Conservation (phyloP, 2,797 vertebrate species). For the Clamator glandarius region DNA sequence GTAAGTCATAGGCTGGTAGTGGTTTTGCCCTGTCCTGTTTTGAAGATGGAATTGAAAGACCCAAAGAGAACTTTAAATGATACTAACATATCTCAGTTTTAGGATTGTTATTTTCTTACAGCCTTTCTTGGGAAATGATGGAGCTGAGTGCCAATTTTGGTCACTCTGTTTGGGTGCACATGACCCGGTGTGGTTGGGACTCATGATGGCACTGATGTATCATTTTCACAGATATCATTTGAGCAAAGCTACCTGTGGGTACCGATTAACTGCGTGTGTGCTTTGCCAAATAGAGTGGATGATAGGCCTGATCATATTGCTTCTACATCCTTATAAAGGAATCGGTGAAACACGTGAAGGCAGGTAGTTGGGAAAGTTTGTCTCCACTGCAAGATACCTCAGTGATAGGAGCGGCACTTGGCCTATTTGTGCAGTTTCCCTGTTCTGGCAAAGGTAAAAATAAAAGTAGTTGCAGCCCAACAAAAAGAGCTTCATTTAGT, state of each 20-base stretch:
- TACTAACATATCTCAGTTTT: neutral
- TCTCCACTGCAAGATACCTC: neutral
- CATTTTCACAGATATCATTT: neutral
- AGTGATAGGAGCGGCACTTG: neutral
- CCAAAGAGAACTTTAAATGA: neutral
- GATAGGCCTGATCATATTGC: neutral
- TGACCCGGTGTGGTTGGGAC: neutral
- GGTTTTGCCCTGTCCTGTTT: neutral
- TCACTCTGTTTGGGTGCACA: fast-evolving
- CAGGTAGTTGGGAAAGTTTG: neutral
- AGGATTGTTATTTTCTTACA: neutral
- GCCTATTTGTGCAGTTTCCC: neutral
- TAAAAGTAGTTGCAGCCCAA: neutral
- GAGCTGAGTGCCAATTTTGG: neutral
- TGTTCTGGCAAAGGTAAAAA: neutral
- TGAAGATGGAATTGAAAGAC: neutral
- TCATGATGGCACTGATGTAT: neutral
- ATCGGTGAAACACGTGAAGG: fast-evolving
- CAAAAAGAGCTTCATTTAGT: too few species aligned
- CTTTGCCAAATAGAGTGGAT: neutral
- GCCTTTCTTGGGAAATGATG: neutral
- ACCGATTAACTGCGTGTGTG: neutral
- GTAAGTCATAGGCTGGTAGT: neutral
- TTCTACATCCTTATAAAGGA: neutral
- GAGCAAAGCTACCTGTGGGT: neutral